Evolutionary conservation across 2,113 vertebrate genomes (phyloP), one percentile per base, ranked within the genome.

Genomic region (Lamprologus sp.): DNA sequence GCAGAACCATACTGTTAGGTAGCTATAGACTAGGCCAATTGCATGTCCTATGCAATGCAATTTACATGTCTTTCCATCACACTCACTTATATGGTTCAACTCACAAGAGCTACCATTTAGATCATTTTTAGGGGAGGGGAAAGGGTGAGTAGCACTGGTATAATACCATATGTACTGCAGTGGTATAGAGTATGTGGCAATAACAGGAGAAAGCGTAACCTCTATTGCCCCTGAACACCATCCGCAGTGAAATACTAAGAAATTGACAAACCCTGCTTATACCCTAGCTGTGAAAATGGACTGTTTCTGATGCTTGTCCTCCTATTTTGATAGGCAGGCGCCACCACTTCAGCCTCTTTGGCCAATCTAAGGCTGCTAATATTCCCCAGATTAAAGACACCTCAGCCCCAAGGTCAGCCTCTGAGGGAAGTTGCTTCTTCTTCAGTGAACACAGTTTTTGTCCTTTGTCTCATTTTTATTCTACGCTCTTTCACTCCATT

Each of bases 361-460:
- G 94, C 87, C 92, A 96, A 92, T 96, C 90, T 95, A 95, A 95
- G 92, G 94, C 96, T 94, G 90, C 97, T 81, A 96, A 97, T 97
- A 97, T 97, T 97, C 95, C 96, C 33, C 75, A 96, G 95, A 97
- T 96, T 97, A 96, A 95, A 97, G 94, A 95, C 94, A 91, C 96
- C 89, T 92, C 92, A 60, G 88, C 96, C 96, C 45, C 97, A 97
- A 98, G 97, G 97, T 98, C 97, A 97, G 94, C 92, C 95, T 96
- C 92, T 84, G 95, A 97, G 96, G 94, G 75, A 90, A 95, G 49
- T 65, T 68, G 40, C 93, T 54, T 80, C 31, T 96, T 83, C 12
- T 55, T 80, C 15, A 51, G 10, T 33, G 73, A 51, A n/a, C 26
- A 77, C 40, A 0, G 2, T 77, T 77, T 13, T 5, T 45, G 31